Evolutionary conservation across 1,140 invertebrate genomes (phyloP).

Genomic region (Lineus longissimus): DNA sequence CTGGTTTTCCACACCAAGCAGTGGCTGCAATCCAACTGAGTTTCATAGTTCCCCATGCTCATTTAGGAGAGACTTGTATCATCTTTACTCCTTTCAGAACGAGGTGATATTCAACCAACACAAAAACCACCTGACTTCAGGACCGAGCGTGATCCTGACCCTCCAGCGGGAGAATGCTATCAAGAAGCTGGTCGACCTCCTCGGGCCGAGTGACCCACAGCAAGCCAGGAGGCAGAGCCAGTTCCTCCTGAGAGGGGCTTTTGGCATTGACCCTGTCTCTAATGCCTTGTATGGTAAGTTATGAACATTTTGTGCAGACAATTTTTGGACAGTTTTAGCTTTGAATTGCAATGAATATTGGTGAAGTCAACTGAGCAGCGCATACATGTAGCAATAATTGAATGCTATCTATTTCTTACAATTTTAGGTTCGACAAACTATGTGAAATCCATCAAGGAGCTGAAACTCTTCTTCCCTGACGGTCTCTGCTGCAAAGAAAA

Average conservation of each 20-base stretch:
- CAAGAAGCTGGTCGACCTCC: slow-evolving; percentile 37
- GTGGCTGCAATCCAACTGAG: background rate
- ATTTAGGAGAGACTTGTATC: too few relatives aligned
- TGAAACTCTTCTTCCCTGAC: slow-evolving; percentile 40
- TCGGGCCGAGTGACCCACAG: slow-evolving; percentile 42
- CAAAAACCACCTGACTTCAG: slow-evolving; percentile 33
- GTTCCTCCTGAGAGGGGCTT: slow-evolving; percentile 45
- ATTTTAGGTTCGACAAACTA: slow-evolving; percentile 34
- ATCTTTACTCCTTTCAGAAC: slow-evolving; percentile 6
- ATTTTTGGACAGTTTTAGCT: background rate
- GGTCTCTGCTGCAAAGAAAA: slow-evolving; percentile 39
- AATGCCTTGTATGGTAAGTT: slow-evolving; percentile 43
- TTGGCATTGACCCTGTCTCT: slow-evolving; percentile 33
- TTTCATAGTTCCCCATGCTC: too few relatives aligned
- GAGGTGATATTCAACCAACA: slow-evolving; percentile 20
- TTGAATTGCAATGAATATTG: background rate
- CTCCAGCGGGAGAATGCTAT: slow-evolving; percentile 45
- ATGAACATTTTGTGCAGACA: background rate
- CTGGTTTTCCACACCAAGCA: background rate
- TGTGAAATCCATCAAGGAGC: slow-evolving; percentile 30
- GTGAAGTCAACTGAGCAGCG: background rate
- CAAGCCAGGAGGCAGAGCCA: slow-evolving; percentile 36
- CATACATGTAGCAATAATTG: background rate
- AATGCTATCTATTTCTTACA: background rate
- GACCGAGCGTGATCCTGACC: slow-evolving; percentile 29